These are phyloP conservation scores for Prochilodus magdalenae DNA, from an alignment of 2,113 vertebrate species.

Conservation along the genomic window DNA sequence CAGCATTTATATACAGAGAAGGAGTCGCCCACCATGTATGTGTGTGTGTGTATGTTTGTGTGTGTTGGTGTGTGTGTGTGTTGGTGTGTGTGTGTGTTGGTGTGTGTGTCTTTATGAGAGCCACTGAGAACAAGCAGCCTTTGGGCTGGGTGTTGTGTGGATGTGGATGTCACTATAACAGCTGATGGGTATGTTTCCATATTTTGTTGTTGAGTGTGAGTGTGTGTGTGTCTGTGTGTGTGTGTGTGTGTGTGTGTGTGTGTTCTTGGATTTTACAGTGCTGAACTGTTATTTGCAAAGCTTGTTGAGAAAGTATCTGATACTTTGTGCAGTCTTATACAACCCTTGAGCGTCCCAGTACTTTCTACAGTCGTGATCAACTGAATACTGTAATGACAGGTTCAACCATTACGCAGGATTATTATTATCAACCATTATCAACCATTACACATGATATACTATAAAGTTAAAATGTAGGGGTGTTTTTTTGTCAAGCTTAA, in stretches of 20 bases:
- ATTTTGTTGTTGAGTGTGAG: no score
- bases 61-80: slow-evolving; percentile 9
- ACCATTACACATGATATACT: no score
- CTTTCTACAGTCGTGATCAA: no score
- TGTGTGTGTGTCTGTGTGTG: background rate
- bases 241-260: slow-evolving; percentile 15
- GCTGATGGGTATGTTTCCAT: no score
- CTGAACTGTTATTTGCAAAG: no score
- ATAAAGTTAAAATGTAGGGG: background rate
- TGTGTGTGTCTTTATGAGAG: background rate
- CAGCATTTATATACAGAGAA: slow-evolving; percentile 37
- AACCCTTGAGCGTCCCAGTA: no score
- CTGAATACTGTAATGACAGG: no score
- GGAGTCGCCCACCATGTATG: slow-evolving; percentile 26
- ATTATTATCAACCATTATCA: no score
- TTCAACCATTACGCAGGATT: no score
- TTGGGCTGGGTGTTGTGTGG: background rate
- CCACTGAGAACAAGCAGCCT: background rate
- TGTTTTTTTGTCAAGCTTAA: background rate
- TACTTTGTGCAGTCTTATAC: no score
- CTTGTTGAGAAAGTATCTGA: no score
- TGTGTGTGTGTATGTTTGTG: slow-evolving; percentile 20
- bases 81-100: background rate
- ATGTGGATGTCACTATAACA: slow-evolving; percentile 11
- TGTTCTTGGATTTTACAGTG: no score